phyloP scores from a whole-genome alignment of 2,888 invertebrate genomes.

The Meteorus cinctellus region DNA sequence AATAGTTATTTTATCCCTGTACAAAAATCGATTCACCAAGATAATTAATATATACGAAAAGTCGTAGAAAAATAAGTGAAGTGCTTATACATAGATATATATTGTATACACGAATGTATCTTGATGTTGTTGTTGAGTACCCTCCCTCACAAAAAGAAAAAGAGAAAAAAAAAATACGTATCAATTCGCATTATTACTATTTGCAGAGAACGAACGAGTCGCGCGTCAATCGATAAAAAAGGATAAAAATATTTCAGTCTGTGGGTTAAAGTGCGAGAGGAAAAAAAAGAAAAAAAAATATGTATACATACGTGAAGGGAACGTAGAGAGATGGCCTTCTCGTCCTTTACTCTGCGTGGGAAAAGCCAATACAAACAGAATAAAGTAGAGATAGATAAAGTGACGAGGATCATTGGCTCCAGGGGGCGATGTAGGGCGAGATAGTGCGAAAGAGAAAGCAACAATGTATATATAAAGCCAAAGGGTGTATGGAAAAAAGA shows the following conservation, averaged over 20 bases:
- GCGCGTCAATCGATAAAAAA: constrained; percentile 26
- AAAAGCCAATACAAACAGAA: constrained; percentile 71
- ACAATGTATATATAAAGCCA: neutral
- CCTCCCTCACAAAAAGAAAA: neutral
- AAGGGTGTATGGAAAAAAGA: neutral
- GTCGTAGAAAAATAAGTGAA: neutral
- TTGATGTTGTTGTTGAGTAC: neutral
- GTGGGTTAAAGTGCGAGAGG: constrained; percentile 27
- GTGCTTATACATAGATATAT: neutral
- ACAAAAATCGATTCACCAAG: neutral
- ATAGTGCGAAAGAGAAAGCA: constrained; percentile 7
- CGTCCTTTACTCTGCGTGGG: constrained; percentile 65
- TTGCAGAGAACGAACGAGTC: constrained; percentile 58
- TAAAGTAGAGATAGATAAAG: constrained; percentile 72
- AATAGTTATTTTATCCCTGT: too few relatives aligned
- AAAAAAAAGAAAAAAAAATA: constrained; percentile 31
- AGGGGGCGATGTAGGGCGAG: constrained; percentile 10
- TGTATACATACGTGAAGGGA: neutral
- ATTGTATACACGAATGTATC: constrained; percentile 3
- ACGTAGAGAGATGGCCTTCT: constrained; percentile 31
- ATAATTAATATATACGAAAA: neutral
- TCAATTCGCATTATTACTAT: constrained; percentile 73
- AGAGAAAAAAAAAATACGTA: constrained; percentile 61
- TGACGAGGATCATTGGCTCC: constrained; percentile 62
- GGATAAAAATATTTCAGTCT: neutral